Conservation (phyloP, 2,888 invertebrate genomes). For the Plusia festucae region DNA sequence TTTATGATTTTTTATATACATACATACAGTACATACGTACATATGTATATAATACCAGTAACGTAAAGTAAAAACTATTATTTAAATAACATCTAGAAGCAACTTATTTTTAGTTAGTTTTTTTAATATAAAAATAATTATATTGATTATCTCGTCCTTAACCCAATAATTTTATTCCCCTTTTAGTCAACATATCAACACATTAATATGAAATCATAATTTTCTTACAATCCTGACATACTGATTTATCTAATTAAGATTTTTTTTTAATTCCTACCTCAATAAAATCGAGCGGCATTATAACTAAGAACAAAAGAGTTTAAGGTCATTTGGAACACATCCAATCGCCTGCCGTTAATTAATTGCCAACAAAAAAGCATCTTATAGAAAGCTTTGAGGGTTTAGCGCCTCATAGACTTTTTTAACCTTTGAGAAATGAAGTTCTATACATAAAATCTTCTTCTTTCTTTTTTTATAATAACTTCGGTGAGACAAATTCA, state of each 20-base stretch:
- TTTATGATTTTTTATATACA: not conserved
- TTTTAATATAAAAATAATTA: too few species aligned
- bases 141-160: too few species aligned
- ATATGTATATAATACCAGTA: too few species aligned
- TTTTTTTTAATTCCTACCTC: not conserved
- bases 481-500: too few species aligned
- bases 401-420: too few species aligned
- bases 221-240: not conserved
- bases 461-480: too few species aligned
- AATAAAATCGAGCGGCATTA: not conserved
- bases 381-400: not conserved
- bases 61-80: too few species aligned
- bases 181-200: not conserved
- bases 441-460: too few species aligned
- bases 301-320: not conserved
- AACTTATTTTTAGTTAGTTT: too few species aligned
- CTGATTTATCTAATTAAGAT: not conserved
- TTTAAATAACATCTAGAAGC: too few species aligned
- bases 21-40: too few species aligned
- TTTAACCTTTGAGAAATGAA: too few species aligned
- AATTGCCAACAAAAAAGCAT: not conserved
- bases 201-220: not conserved
- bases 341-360: conserved; percentile 2
- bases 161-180: not conserved
- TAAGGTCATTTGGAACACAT: not conserved